phyloP scores from a whole-genome alignment of 2,888 invertebrate species.

The Caenorhabditis drosophilae region DNA sequence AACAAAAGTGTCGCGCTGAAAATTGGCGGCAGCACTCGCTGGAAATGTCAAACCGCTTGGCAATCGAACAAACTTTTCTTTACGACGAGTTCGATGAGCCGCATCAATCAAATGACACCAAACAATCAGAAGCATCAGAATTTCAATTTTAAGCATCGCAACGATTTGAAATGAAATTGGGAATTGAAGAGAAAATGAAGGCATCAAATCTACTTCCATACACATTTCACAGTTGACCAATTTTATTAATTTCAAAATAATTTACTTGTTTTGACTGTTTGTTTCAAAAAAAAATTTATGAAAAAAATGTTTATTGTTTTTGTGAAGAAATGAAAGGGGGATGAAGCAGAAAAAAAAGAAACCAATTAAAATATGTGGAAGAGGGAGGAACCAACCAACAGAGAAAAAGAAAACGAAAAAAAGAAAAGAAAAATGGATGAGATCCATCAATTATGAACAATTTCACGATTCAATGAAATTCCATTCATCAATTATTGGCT shows the following conservation, averaged over 20 bases:
- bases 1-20: constrained; percentile 25
- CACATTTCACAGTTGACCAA: too few species aligned
- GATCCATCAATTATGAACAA: too few species aligned
- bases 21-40: constrained; percentile 28
- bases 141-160: not conserved
- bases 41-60: constrained; percentile 34
- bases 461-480: too few species aligned
- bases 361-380: not conserved
- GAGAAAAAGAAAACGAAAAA: too few species aligned
- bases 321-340: too few species aligned
- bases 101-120: not conserved
- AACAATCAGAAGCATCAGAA: not conserved
- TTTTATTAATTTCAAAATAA: too few species aligned
- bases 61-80: constrained; percentile 29
- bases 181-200: not conserved
- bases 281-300: not conserved
- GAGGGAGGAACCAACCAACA: too few species aligned
- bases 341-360: constrained; percentile 1
- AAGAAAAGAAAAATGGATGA: not conserved
- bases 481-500: too few species aligned
- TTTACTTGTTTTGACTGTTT: too few species aligned
- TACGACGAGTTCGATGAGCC: constrained; percentile 16
- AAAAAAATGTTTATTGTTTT: not conserved
- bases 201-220: too few species aligned
- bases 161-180: not conserved